A percentile compares a stretch with the other conserved stretches of the same genome.
Conservation (phyloP, 2,888 invertebrate species). For the Nomada hirtipes region DNA sequence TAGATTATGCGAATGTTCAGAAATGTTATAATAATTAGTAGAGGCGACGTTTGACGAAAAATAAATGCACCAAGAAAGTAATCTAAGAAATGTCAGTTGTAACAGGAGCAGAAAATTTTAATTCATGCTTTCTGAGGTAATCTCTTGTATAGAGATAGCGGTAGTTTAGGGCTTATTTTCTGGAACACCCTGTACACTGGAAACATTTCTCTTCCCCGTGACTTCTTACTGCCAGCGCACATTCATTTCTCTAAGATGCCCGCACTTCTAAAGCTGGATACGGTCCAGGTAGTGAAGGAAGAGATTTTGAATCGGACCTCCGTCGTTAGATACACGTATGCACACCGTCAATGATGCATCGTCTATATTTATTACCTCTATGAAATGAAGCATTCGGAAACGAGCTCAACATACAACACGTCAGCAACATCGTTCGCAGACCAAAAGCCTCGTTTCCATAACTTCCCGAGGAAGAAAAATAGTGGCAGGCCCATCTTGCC, state of each 20-base stretch:
- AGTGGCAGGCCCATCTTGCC: no score
- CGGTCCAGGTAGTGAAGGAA: slow-evolving; percentile 31
- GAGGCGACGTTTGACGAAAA: no score
- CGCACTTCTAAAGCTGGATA: slow-evolving; percentile 35
- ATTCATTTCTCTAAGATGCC: slow-evolving; percentile 20
- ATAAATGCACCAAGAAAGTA: no score
- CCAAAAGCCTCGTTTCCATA: neutral
- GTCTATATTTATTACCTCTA: slow-evolving; percentile 17
- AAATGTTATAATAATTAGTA: no score
- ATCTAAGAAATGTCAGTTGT: no score
- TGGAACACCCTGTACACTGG: neutral
- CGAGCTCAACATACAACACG: neutral
- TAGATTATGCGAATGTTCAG: no score
- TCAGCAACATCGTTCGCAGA: neutral
- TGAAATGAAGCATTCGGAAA: slow-evolving; percentile 15
- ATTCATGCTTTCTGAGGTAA: neutral
- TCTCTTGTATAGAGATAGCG: neutral
- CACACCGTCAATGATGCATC: slow-evolving; percentile 18
- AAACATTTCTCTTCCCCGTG: neutral
- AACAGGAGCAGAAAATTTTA: no score
- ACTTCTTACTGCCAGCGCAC: neutral
- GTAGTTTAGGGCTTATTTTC: neutral
- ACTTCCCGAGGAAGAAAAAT: neutral
- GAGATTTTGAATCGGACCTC: slow-evolving; percentile 31
- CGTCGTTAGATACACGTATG: slow-evolving; percentile 30